A percentile compares a stretch with the other conserved stretches of the same genome.
Evolutionary conservation across 2,888 invertebrate genomes (phyloP).

Genomic region (Vannuccia rotundouncinata): DNA sequence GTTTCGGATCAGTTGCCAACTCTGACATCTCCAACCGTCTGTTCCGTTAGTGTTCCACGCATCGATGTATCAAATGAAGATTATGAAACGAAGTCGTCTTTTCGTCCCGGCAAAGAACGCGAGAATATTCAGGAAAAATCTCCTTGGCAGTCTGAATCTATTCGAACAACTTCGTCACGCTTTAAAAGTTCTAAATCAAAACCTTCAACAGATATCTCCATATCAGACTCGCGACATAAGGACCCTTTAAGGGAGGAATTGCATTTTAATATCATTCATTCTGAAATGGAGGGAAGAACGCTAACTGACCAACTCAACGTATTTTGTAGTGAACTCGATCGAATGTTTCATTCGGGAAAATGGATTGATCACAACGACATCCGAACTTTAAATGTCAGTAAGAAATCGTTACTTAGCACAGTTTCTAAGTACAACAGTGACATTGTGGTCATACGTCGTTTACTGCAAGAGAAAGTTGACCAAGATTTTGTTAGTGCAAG

Average conservation of each 20-base stretch:
- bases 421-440: neutral
- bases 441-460: neutral
- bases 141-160: neutral
- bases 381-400: neutral
- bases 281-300: neutral
- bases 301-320: neutral
- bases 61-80: neutral
- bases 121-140: no score
- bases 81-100: neutral
- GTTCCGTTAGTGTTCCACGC: neutral
- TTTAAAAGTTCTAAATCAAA: neutral
- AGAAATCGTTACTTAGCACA: neutral
- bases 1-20: neutral
- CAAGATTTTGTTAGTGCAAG: neutral
- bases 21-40: neutral
- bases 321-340: neutral
- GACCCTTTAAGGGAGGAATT: neutral
- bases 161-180: neutral
- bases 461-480: neutral
- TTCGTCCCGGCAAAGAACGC: neutral
- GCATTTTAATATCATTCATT: neutral
- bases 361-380: constrained; percentile 5
- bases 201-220: neutral
- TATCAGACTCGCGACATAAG: neutral
- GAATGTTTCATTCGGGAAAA: neutral